A percentile compares a stretch with the other conserved stretches of the same genome.
phyloP scores from a whole-genome alignment of 2,797 vertebrate genomes.

The Aplochiton taeniatus region DNA sequence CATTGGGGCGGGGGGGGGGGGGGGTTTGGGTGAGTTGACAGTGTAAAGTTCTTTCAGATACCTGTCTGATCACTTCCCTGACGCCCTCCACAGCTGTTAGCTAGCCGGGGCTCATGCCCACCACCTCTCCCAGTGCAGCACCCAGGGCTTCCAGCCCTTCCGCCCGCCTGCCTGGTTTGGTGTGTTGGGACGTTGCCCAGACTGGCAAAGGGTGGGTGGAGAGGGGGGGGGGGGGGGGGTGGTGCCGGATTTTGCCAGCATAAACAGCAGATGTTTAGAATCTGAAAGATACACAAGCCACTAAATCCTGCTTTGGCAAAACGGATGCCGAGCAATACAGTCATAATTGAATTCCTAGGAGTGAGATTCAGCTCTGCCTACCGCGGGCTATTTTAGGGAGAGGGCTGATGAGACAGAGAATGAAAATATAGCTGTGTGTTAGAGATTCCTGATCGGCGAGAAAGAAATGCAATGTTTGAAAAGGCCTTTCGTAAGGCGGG shows the following conservation, averaged over 20 bases:
- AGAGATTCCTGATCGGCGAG: not conserved
- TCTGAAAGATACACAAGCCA: constrained; percentile 40
- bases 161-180: not conserved
- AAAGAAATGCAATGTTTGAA: not conserved
- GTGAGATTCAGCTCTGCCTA: not conserved
- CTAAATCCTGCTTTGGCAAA: constrained; percentile 37
- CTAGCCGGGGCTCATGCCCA: no score
- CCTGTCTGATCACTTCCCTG: no score
- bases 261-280: constrained; percentile 59
- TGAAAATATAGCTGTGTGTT: not conserved
- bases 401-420: not conserved
- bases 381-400: not conserved
- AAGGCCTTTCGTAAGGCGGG: not conserved
- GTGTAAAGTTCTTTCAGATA: no score
- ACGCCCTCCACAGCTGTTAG: no score
- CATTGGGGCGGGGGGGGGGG: no score
- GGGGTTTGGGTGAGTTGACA: no score
- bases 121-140: no score
- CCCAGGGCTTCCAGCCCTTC: not conserved
- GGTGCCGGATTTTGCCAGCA: constrained; percentile 27
- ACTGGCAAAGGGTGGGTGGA: constrained; percentile 7
- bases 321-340: constrained; percentile 16
- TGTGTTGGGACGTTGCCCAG: not conserved
- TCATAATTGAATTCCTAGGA: constrained; percentile 17
- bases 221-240: no score